These are phyloP conservation scores for Sicus ferrugineus DNA, from an alignment of 2,888 invertebrate species.

Conservation along the genomic window DNA sequence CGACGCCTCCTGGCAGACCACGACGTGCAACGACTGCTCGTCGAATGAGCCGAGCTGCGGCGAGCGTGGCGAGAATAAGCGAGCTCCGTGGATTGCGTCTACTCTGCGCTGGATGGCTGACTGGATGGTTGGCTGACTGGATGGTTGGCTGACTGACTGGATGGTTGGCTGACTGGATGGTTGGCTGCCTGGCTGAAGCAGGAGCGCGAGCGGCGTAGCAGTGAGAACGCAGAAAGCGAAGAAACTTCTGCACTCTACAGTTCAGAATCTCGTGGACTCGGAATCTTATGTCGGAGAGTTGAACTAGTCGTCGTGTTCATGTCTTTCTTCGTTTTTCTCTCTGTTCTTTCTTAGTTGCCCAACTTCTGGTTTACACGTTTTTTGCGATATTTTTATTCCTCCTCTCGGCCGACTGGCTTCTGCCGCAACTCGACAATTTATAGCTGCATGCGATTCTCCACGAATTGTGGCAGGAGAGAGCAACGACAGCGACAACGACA, in stretches of 20 bases:
- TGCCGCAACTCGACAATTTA: neutral
- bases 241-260: slow-evolving; percentile 9
- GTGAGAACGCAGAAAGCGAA: too few relatives aligned
- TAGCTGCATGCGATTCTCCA: neutral
- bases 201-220: slow-evolving; percentile 22
- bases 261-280: neutral
- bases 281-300: too few relatives aligned
- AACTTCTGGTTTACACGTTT: neutral
- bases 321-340: neutral
- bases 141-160: slow-evolving; percentile 13
- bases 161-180: slow-evolving; percentile 8
- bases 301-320: neutral
- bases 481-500: neutral
- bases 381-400: neutral
- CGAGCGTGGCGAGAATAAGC: slow-evolving; percentile 46
- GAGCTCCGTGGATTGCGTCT: slow-evolving; percentile 40
- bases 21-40: slow-evolving; percentile 48
- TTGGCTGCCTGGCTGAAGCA: slow-evolving; percentile 12
- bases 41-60: slow-evolving; percentile 45
- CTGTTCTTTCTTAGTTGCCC: neutral
- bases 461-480: slow-evolving; percentile 5
- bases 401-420: slow-evolving; percentile 1
- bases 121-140: slow-evolving; percentile 31
- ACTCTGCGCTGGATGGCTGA: slow-evolving; percentile 14
- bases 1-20: slow-evolving; percentile 34